Percentiles rank a stretch among this genome's conserved stretches.
These are phyloP conservation scores for Dolichallabes microphthalmus DNA, from an alignment of 2,113 vertebrate species.

Conservation along the genomic window DNA sequence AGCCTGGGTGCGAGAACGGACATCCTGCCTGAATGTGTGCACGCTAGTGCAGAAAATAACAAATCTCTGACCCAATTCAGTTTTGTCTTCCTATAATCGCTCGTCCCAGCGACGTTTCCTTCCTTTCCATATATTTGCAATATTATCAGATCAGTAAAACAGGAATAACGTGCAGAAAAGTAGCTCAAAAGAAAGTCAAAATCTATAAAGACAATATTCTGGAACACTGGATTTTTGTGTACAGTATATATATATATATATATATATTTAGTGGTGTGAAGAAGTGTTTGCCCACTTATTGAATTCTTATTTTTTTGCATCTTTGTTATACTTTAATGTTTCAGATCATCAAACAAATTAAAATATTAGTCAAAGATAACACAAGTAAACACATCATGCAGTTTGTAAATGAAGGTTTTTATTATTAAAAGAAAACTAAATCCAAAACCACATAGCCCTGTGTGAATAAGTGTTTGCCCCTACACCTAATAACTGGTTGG, in stretches of 20 bases:
- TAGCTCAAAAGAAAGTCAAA: background rate
- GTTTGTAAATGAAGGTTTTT: too few relatives aligned
- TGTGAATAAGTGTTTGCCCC: too few relatives aligned
- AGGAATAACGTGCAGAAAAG: background rate
- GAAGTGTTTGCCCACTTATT: background rate
- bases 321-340: too few relatives aligned
- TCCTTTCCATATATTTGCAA: background rate
- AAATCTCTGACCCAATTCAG: slow-evolving; percentile 44
- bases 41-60: slow-evolving; percentile 25
- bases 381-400: too few relatives aligned
- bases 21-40: background rate
- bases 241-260: too few relatives aligned
- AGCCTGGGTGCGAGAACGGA: slow-evolving; percentile 6
- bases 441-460: too few relatives aligned
- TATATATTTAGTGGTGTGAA: too few relatives aligned
- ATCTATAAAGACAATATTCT: background rate
- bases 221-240: background rate
- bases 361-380: too few relatives aligned
- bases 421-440: too few relatives aligned
- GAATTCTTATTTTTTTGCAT: too few relatives aligned
- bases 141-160: background rate
- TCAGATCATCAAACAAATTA: too few relatives aligned
- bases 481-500: too few relatives aligned
- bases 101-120: slow-evolving; percentile 8
- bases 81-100: slow-evolving; percentile 2